phyloP scores from a whole-genome alignment of 1,140 invertebrate species.

The Rhopalosiphum maidis region DNA sequence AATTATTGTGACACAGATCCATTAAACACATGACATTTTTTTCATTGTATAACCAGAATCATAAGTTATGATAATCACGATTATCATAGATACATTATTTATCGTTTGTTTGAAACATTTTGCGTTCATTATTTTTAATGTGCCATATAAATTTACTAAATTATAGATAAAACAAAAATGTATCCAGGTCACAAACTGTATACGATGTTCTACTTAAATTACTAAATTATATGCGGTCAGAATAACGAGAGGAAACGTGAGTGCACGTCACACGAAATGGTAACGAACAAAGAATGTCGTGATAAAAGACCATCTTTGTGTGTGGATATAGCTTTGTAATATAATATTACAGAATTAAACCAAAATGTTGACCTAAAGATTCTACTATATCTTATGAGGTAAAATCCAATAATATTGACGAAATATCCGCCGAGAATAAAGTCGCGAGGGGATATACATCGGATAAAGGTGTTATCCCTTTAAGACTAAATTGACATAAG shows the following conservation, averaged over 20 bases:
- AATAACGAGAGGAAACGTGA: not conserved
- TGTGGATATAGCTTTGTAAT: not conserved
- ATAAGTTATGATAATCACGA: not conserved
- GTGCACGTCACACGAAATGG: not conserved
- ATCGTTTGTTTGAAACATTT: not conserved
- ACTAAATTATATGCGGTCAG: not conserved
- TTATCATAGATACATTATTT: not conserved
- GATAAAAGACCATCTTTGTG: not conserved
- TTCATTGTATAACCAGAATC: not conserved
- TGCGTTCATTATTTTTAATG: not conserved
- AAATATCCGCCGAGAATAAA: not conserved
- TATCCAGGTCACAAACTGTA: not conserved
- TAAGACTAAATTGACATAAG: not conserved
- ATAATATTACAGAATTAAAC: conserved; percentile 1
- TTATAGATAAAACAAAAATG: not conserved
- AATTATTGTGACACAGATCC: too few species aligned
- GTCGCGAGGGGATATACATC: not conserved
- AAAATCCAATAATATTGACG: not conserved
- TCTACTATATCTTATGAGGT: not conserved
- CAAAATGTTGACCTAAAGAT: not conserved
- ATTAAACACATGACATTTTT: not conserved
- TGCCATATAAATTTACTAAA: not conserved
- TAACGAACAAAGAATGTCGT: not conserved
- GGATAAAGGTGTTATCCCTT: not conserved
- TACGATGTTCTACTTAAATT: conserved; percentile 8